Evolutionary conservation across 2,888 invertebrate species (phyloP).

Genomic region (Pachymerium ferrugineum): DNA sequence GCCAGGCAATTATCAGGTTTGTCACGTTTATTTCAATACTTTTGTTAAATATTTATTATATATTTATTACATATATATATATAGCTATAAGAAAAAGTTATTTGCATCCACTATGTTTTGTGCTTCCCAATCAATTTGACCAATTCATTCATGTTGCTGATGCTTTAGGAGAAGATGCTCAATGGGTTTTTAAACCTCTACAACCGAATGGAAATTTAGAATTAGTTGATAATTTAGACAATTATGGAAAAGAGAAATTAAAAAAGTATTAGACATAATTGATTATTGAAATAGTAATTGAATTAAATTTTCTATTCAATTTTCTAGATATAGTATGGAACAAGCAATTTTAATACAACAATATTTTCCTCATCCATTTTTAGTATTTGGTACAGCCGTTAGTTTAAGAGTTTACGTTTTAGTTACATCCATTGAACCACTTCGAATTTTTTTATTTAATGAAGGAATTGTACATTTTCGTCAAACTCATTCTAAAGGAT

Average conservation of each 20-base stretch:
- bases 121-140: slow-evolving; percentile 42
- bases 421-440: slow-evolving; percentile 45
- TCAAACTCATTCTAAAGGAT: slow-evolving; percentile 40
- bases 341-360: slow-evolving; percentile 39
- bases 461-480: slow-evolving; percentile 44
- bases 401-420: slow-evolving; percentile 44
- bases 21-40: slow-evolving; percentile 10
- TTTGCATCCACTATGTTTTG: slow-evolving; percentile 41
- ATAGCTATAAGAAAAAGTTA: slow-evolving; percentile 33
- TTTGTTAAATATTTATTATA: neutral
- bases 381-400: slow-evolving; percentile 43
- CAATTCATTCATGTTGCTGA: slow-evolving; percentile 42
- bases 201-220: slow-evolving; percentile 32
- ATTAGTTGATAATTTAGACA: slow-evolving; percentile 29
- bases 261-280: slow-evolving; percentile 28
- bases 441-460: slow-evolving; percentile 45
- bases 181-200: slow-evolving; percentile 40
- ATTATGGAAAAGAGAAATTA: neutral
- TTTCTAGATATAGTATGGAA: slow-evolving; percentile 28
- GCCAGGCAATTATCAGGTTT: slow-evolving; percentile 38
- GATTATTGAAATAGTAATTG: neutral
- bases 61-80: neutral
- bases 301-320: neutral
- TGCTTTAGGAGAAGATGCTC: slow-evolving; percentile 39
- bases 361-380: slow-evolving; percentile 40